A percentile compares a stretch with the other conserved stretches of the same genome.
phyloP scores from a whole-genome alignment of 1,140 invertebrate species.

The Lanistes nyassanus region DNA sequence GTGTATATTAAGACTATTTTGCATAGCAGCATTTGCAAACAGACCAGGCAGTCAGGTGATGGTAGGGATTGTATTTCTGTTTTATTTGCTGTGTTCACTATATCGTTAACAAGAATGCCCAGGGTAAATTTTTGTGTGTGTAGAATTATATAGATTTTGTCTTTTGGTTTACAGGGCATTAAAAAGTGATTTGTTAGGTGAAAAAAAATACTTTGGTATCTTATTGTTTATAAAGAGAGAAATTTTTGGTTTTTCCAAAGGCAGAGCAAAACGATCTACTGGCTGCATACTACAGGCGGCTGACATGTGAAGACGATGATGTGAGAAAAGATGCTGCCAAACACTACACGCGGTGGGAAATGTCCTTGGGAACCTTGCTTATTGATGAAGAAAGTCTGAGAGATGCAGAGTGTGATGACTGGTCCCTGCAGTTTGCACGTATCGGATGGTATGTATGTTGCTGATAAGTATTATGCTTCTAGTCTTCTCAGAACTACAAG shows the following conservation, averaged over 20 bases:
- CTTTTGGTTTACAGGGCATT: too few species aligned
- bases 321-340: slow-evolving; percentile 49
- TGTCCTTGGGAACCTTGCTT: slow-evolving; percentile 58
- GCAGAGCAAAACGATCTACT: slow-evolving; percentile 60
- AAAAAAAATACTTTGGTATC: too few species aligned
- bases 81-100: too few species aligned
- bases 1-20: too few species aligned
- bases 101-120: too few species aligned
- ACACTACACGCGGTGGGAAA: slow-evolving; percentile 65
- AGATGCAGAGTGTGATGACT: slow-evolving; percentile 51
- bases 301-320: slow-evolving; percentile 57
- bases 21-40: too few species aligned
- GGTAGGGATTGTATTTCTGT: too few species aligned
- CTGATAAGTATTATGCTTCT: background rate
- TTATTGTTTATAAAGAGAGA: background rate
- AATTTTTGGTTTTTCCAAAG: slow-evolving; percentile 32
- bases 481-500: too few species aligned
- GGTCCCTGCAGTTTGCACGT: slow-evolving; percentile 63
- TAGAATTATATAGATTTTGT: too few species aligned
- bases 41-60: too few species aligned
- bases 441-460: slow-evolving; percentile 58
- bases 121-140: too few species aligned
- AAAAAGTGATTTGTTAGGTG: too few species aligned
- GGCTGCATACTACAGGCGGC: slow-evolving; percentile 60
- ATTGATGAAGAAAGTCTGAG: slow-evolving; percentile 49